Conservation (phyloP, 2,888 invertebrate genomes). For the Timema podura region DNA sequence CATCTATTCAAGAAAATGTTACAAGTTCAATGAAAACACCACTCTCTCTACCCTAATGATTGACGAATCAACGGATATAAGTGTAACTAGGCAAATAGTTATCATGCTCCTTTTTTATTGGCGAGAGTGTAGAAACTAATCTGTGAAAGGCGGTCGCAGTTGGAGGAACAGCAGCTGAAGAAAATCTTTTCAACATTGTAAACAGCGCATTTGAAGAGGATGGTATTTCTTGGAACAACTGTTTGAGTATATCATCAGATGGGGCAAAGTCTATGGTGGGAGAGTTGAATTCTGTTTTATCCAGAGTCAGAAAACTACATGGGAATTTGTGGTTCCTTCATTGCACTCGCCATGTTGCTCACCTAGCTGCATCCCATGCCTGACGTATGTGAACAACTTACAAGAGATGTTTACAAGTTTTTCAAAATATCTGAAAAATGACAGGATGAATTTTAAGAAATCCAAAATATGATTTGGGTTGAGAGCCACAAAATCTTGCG, state of each 20-base stretch:
- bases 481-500: no score
- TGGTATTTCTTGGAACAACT: conserved; percentile 3
- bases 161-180: conserved; percentile 1
- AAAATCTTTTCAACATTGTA: conserved; percentile 8
- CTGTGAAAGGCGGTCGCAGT: neutral
- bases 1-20: neutral
- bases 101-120: neutral
- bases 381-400: conserved; percentile 14
- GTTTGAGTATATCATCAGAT: neutral
- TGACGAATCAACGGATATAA: conserved; percentile 4
- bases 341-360: conserved; percentile 7
- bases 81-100: neutral
- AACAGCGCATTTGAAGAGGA: conserved; percentile 5
- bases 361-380: conserved; percentile 16
- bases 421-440: conserved; percentile 15
- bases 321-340: conserved; percentile 1
- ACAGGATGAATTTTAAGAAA: no score
- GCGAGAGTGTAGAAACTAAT: neutral
- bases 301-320: conserved; percentile 8
- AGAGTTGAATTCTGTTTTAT: conserved; percentile 9
- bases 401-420: conserved; percentile 5
- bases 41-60: neutral
- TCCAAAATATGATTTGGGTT: no score
- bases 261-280: conserved; percentile 8
- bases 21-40: neutral